Percentiles rank a stretch among this genome's conserved stretches.
Evolutionary conservation across 2,888 invertebrate species (phyloP).

Genomic region (Ypsolopha sequella): DNA sequence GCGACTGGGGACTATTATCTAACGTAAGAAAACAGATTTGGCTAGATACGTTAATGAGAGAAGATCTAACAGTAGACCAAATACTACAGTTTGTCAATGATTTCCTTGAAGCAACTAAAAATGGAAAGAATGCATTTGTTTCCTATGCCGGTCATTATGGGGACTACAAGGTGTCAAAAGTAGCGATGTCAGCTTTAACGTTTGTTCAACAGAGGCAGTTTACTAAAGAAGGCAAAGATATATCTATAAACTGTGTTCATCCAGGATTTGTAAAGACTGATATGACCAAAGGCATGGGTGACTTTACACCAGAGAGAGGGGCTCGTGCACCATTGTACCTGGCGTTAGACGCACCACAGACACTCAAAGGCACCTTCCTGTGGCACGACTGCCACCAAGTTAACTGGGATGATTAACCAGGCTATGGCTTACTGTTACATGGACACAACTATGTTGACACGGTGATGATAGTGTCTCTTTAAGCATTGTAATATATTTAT

Average conservation of each 20-base stretch:
- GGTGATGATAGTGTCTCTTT: conserved; percentile 66
- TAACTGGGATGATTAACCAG: conserved; percentile 61
- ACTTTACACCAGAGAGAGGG: conserved; percentile 55
- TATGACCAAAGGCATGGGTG: conserved; percentile 64
- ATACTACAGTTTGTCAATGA: conserved; percentile 67
- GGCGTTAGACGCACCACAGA: conserved; percentile 55
- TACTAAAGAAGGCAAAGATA: conserved; percentile 57
- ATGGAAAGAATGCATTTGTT: conserved; percentile 47
- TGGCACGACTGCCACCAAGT: conserved; percentile 65
- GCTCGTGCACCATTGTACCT: conserved; percentile 53
- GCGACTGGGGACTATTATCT: conserved; percentile 66
- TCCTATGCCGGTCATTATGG: conserved; percentile 58
- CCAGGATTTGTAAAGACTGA: conserved; percentile 64
- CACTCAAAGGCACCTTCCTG: conserved; percentile 55
- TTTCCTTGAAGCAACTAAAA: conserved; percentile 68
- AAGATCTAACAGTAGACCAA: conserved; percentile 60
- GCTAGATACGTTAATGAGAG: conserved; percentile 52
- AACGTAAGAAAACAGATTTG: conserved; percentile 57
- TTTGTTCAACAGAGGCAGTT: conserved; percentile 60
- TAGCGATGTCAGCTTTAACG: conserved; percentile 57
- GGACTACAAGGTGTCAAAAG: conserved; percentile 65
- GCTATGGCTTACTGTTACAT: conserved; percentile 9
- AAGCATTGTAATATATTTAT: conserved; percentile 22
- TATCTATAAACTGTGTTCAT: conserved; percentile 61
- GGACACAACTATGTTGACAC: conserved; percentile 45